These are phyloP conservation scores for Margarornis squamiger DNA, from an alignment of 2,797 vertebrate genomes.

Conservation along the genomic window DNA sequence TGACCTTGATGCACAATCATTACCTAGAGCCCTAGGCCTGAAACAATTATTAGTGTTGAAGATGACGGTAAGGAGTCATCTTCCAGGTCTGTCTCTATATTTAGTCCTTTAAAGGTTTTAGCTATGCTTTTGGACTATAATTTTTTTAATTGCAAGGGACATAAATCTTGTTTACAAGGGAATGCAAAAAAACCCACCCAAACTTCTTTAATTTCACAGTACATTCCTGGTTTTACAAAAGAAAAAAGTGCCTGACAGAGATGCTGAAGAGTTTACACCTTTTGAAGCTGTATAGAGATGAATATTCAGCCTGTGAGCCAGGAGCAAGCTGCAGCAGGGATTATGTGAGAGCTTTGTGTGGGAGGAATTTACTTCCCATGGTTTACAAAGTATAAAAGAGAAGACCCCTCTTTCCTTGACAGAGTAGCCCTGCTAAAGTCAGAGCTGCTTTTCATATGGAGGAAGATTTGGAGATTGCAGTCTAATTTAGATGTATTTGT, in stretches of 20 bases:
- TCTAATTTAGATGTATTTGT: conserved; percentile 19
- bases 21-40: background rate
- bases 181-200: background rate
- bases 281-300: conserved; percentile 19
- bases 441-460: background rate
- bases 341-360: conserved; percentile 26
- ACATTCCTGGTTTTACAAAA: background rate
- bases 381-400: conserved; percentile 23
- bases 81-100: background rate
- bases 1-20: background rate
- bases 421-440: background rate
- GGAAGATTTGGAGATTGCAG: background rate
- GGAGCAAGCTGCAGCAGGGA: conserved; percentile 5
- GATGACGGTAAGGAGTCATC: conserved; percentile 10
- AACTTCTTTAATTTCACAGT: background rate
- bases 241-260: background rate
- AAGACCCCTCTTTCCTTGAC: conserved; percentile 18
- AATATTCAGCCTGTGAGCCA: conserved; percentile 29
- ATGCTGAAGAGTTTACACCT: background rate
- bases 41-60: conserved; percentile 29
- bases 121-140: background rate
- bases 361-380: conserved; percentile 35
- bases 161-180: conserved; percentile 29
- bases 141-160: conserved; percentile 35
- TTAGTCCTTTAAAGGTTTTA: conserved; percentile 39